Evolutionary conservation across 2,113 vertebrate genomes (phyloP).

Genomic region (Plecturocebus donacophilus): DNA sequence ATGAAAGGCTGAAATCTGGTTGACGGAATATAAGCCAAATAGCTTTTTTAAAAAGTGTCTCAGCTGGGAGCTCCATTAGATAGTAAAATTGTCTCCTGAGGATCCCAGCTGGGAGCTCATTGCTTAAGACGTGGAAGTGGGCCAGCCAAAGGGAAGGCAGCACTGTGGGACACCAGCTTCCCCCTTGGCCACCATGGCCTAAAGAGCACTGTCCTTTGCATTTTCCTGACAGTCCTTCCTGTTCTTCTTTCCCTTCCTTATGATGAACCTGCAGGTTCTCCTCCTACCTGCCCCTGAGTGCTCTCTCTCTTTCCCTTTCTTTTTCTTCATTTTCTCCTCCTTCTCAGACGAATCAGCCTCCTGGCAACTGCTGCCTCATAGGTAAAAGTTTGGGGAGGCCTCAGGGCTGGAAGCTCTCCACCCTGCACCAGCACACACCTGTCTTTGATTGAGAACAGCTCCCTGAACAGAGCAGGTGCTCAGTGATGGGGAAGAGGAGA

Average conservation of each 20-base stretch:
- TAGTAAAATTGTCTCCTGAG: neutral
- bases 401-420: neutral
- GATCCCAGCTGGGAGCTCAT: neutral
- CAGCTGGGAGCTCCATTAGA: neutral
- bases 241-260: neutral
- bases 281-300: no score
- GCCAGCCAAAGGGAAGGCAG: neutral
- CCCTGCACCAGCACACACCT: neutral
- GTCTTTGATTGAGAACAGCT: neutral
- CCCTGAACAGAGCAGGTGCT: constrained; percentile 24
- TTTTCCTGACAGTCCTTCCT: neutral
- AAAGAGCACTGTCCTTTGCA: no score
- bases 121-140: neutral
- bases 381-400: neutral
- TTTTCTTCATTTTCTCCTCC: neutral
- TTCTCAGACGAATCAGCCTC: neutral
- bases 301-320: neutral
- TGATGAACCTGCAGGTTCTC: neutral
- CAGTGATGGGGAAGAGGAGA: rapidly evolving
- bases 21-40: constrained; percentile 9
- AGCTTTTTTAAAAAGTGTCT: neutral
- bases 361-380: neutral
- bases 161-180: rapidly evolving
- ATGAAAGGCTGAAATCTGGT: neutral
- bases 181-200: no score